These are phyloP conservation scores for Synchiropus splendidus DNA, from an alignment of 2,113 vertebrate genomes.

Conservation along the genomic window DNA sequence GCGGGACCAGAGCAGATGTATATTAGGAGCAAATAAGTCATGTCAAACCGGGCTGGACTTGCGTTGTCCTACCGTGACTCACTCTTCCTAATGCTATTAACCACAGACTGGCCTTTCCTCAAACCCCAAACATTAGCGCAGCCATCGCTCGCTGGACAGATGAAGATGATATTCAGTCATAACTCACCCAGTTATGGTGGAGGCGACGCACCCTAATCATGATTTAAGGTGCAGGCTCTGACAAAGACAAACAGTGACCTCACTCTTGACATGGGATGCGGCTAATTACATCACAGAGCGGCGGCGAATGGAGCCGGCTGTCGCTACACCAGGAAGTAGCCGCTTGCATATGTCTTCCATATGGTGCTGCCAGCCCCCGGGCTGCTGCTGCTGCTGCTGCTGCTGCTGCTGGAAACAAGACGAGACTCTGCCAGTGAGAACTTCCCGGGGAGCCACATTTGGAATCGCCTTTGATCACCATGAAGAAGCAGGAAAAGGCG, in stretches of 20 bases:
- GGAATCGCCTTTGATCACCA: constrained; percentile 29
- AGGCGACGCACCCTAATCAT: constrained; percentile 46
- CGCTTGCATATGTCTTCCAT: constrained; percentile 38
- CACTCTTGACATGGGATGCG: constrained; percentile 35
- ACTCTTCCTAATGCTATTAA: constrained; percentile 38
- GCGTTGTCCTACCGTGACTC: constrained; percentile 49
- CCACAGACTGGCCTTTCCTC: constrained; percentile 47
- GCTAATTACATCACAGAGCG: constrained; percentile 42
- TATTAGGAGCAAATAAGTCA: constrained; percentile 30
- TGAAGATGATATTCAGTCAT: constrained; percentile 42
- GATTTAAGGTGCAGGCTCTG: constrained; percentile 40
- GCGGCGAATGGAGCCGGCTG: constrained; percentile 16
- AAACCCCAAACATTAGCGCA: constrained; percentile 11
- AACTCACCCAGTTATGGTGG: constrained; percentile 27
- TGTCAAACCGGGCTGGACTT: constrained; percentile 27
- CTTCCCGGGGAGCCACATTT: constrained; percentile 15
- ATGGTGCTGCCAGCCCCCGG: constrained; percentile 23
- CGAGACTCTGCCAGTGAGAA: constrained; percentile 8
- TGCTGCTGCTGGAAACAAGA: constrained; percentile 25
- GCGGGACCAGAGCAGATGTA: constrained; percentile 28
- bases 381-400: constrained; percentile 16
- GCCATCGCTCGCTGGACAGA: constrained; percentile 47
- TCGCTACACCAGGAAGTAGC: constrained; percentile 27
- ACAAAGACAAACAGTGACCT: constrained; percentile 45
- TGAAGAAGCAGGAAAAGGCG: constrained; percentile 5